These are phyloP conservation scores for Orchesella flavescens DNA, from an alignment of 2,888 invertebrate genomes.

Conservation along the genomic window DNA sequence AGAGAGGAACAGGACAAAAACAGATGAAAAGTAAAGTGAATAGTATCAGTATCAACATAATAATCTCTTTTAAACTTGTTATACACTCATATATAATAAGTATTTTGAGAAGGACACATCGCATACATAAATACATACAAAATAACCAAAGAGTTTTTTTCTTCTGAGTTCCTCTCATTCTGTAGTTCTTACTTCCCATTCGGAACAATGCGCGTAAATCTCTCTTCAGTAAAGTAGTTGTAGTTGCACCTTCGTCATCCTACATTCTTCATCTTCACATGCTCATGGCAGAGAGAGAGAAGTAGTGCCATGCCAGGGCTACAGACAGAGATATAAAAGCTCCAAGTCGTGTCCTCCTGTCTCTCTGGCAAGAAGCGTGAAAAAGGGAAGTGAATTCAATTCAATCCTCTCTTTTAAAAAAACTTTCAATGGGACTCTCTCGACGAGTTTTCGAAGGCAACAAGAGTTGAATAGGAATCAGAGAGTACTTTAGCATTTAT, in stretches of 20 bases:
- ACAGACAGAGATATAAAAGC: not conserved
- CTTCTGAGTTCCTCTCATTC: not conserved
- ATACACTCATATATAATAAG: not conserved
- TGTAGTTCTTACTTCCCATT: slow-evolving; percentile 1
- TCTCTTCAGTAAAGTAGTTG: slow-evolving; percentile 45
- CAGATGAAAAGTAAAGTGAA: slow-evolving; percentile 23
- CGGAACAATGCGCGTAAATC: slow-evolving; percentile 55
- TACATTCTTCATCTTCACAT: slow-evolving; percentile 18
- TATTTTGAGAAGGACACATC: not conserved
- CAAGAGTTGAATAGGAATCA: slow-evolving; percentile 1
- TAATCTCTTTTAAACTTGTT: not conserved
- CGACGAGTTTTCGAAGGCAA: slow-evolving; percentile 26
- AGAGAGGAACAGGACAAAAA: slow-evolving; percentile 5
- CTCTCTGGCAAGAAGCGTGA: slow-evolving; percentile 50
- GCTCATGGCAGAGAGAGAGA: slow-evolving; percentile 8
- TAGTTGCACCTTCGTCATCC: slow-evolving; percentile 27
- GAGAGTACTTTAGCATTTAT: slow-evolving; percentile 2
- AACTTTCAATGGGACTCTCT: slow-evolving; percentile 41
- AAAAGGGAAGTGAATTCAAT: slow-evolving; percentile 54
- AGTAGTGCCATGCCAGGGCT: slow-evolving; percentile 20
- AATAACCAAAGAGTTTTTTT: not conserved
- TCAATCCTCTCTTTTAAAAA: slow-evolving; percentile 37
- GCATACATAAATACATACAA: not conserved
- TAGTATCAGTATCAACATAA: slow-evolving; percentile 20
- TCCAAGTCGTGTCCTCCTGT: slow-evolving; percentile 2